Percentiles rank a stretch among this genome's conserved stretches.
phyloP scores from a whole-genome alignment of 2,113 vertebrate genomes.

The Larimichthys polyactis region DNA sequence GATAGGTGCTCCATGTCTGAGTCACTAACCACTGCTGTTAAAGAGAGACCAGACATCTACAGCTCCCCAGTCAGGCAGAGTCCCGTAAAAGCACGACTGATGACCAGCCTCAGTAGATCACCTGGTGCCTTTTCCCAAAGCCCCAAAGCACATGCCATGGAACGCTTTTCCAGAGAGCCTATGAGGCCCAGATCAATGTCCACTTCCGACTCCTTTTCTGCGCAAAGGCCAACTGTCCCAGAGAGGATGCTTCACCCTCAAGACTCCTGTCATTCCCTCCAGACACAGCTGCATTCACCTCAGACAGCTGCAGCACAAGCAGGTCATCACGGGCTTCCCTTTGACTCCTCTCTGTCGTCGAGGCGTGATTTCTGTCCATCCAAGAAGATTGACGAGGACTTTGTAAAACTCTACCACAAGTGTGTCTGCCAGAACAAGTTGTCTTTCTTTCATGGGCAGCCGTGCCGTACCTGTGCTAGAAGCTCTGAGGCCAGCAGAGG shows the following conservation, averaged over 20 bases:
- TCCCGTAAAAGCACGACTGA: constrained; percentile 47
- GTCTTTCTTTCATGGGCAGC: background rate
- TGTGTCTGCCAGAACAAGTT: constrained; percentile 73
- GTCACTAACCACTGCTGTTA: background rate
- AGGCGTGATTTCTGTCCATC: background rate
- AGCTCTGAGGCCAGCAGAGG: constrained; percentile 12
- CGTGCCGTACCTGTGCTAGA: constrained; percentile 66
- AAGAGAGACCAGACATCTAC: constrained; percentile 14
- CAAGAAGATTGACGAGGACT: constrained; percentile 72
- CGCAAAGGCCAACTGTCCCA: background rate
- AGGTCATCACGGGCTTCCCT: constrained; percentile 20
- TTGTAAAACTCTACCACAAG: constrained; percentile 78
- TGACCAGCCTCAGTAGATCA: constrained; percentile 27
- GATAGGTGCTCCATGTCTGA: background rate
- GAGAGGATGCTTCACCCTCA: constrained; percentile 17
- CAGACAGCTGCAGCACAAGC: background rate
- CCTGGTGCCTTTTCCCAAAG: constrained; percentile 35
- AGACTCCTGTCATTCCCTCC: background rate
- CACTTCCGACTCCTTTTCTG: constrained; percentile 7
- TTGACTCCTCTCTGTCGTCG: constrained; percentile 34
- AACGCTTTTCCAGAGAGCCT: constrained; percentile 13
- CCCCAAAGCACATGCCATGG: background rate
- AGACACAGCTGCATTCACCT: constrained; percentile 14
- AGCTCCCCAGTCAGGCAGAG: constrained; percentile 55
- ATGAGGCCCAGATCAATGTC: background rate